phyloP scores from a whole-genome alignment of 2,888 invertebrate species.

The Drosophila kokeensis region DNA sequence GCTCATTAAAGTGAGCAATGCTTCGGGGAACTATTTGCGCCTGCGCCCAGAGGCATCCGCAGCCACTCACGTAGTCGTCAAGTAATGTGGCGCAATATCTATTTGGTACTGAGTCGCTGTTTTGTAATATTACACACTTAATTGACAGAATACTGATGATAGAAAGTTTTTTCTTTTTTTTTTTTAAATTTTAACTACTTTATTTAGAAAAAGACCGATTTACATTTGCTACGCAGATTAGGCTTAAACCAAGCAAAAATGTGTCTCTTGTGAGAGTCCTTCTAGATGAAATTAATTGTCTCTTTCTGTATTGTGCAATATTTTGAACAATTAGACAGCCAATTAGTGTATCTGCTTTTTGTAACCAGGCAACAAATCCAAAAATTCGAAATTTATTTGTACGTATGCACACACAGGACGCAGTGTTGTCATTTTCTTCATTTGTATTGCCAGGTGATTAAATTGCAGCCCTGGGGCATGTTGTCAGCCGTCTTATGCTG shows the following conservation, averaged over 20 bases:
- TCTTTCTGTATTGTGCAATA: neutral
- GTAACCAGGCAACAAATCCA: conserved; percentile 40
- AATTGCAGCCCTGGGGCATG: conserved; percentile 60
- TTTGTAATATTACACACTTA: neutral
- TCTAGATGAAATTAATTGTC: conserved; percentile 9
- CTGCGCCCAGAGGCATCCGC: neutral
- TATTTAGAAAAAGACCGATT: neutral
- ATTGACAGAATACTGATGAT: neutral
- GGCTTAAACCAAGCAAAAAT: neutral
- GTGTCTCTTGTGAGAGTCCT: too few species aligned
- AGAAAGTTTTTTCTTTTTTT: neutral
- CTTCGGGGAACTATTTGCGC: conserved; percentile 43
- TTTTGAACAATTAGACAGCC: conserved; percentile 44
- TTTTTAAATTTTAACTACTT: neutral
- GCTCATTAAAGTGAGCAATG: conserved; percentile 68
- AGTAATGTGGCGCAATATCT: neutral
- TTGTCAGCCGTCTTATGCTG: conserved; percentile 43
- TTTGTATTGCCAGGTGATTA: conserved; percentile 65
- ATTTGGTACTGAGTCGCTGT: neutral
- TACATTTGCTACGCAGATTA: neutral
- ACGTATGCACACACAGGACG: neutral
- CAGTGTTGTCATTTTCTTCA: conserved; percentile 2
- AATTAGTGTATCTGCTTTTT: conserved; percentile 28
- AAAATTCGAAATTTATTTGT: conserved; percentile 2
- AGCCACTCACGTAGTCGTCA: conserved; percentile 37